Evolutionary conservation across 1,140 invertebrate species (phyloP), one percentile per base, ranked within the genome.

Genomic region (Spodoptera frugiperda): DNA sequence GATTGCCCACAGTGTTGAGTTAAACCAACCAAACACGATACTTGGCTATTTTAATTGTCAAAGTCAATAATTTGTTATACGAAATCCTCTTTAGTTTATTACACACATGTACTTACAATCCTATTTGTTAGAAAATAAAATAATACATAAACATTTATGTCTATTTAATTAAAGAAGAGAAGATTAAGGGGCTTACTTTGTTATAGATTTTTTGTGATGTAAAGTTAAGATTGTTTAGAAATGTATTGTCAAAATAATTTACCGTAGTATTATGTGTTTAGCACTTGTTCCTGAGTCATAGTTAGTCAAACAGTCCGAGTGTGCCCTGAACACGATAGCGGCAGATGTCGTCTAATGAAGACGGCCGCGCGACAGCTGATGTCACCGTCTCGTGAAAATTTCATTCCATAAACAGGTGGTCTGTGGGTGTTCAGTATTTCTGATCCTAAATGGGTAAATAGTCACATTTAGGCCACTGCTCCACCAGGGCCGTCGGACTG

Each of bases 391-490:
- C 46, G 79, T 76, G 76, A 82, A 85, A 83, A 79, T 82, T 81
- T 84, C 51, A 77, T 78, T 80, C 68, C 72, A 74, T 87, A 90
- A 91, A 84, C 89, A 92, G 90, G 90, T 92, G 88, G 85, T 82
- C 73, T 78, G 88, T 91, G 87, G 90, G 88, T 87, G 86, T 91
- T 84, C 73, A 61, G 72, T 76, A 78, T 78, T 80, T 81, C 82
- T 87, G 83, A 80, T 89, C 84, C 84, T 88, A 92, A 91, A 85
- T 91, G 89, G 85, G 88, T 91, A 92, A 92, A 92, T 93, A 89
- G 88, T 86, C 77, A 77, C 89, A 91, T 93, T 93, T 89, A 92
- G 91, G 89, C 86, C 92, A 88, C 73, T 81, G 83, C 82, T 70
- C 73, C 81, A 78, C 77, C 84, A 83, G 61, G 48, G 55, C 65